Evolutionary conservation across 2,113 vertebrate genomes (phyloP), one percentile per base, ranked within the genome.

Genomic region (Equus przewalskii): DNA sequence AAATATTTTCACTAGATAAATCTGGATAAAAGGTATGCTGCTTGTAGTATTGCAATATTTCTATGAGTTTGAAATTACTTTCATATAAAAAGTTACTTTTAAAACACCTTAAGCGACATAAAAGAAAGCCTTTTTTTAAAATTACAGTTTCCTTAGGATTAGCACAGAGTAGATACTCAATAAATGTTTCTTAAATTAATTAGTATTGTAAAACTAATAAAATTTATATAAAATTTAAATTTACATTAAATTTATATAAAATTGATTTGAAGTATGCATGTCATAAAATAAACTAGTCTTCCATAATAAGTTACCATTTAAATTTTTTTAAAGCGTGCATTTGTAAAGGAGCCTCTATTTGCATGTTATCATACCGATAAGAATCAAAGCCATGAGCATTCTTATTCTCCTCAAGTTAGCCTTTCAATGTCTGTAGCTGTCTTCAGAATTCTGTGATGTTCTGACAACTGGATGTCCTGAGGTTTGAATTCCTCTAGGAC

Each of bases 401-500:
- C 16, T 6, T 11, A 6, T 36, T 5, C 8, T 46, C 16, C 46
- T 86, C 33, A 30, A 33, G 85, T 44, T 19, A 60, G 22, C 16
- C 54, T 88, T 18, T 13, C 15, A 7, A 1, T 7, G n/a, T 41
- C 18, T 28, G 70, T 7, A 60, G 44, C 36, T 44, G 19, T 15
- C 49, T 56, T 58, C n/a, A 4, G 49, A 24, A 21, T 56, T 44
- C 44, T 12, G 4, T 12, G 51, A 24, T n/a, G 13, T 21, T 26
- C 28, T 46, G 36, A 44, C 21, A n/a, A 24, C 6, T 11, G 36
- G 15, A 19, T 2, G 51, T 10, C 4, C 30, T 46, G 13, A 33
- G 14, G 16, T 60, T 21, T n/a, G 6, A 58, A n/a, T 10, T 18
- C 6, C 0, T 18, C 0, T 9, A 18, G 6, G 30, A 10, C 21